These are phyloP conservation scores for Eurystomus gularis DNA, from an alignment of 2,113 vertebrate species.

Conservation along the genomic window DNA sequence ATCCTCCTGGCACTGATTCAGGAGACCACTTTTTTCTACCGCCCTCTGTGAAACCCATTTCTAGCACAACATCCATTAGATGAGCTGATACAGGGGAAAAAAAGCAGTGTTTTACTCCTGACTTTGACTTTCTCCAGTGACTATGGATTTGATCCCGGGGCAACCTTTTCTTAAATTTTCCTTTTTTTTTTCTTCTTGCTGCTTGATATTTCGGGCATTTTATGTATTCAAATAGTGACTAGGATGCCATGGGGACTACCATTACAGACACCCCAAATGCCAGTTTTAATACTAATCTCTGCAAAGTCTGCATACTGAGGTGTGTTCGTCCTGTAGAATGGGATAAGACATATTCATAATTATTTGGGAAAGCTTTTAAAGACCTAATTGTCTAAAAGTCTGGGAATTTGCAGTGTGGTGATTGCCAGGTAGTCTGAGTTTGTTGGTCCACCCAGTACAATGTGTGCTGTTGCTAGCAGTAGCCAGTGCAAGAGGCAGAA, in stretches of 20 bases:
- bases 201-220: background rate
- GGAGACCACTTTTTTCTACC: conserved; percentile 9
- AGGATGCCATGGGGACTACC: background rate
- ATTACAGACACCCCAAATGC: background rate
- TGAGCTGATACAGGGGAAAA: background rate
- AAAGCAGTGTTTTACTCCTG: background rate
- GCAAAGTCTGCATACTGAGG: background rate
- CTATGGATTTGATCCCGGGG: background rate
- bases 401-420: background rate
- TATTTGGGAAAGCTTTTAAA: background rate
- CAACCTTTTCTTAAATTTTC: background rate
- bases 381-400: background rate
- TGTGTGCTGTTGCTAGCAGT: background rate
- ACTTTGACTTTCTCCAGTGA: background rate
- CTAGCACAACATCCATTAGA: conserved; percentile 6
- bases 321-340: background rate
- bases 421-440: background rate
- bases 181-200: background rate
- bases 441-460: background rate
- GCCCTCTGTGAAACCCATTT: conserved; percentile 37
- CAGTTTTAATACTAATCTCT: background rate
- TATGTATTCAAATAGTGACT: background rate
- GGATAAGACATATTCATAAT: background rate
- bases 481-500: background rate
- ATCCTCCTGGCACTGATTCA: conserved; percentile 53